phyloP scores from a whole-genome alignment of 2,888 invertebrate genomes.

The Trissoscelio sp. region DNA sequence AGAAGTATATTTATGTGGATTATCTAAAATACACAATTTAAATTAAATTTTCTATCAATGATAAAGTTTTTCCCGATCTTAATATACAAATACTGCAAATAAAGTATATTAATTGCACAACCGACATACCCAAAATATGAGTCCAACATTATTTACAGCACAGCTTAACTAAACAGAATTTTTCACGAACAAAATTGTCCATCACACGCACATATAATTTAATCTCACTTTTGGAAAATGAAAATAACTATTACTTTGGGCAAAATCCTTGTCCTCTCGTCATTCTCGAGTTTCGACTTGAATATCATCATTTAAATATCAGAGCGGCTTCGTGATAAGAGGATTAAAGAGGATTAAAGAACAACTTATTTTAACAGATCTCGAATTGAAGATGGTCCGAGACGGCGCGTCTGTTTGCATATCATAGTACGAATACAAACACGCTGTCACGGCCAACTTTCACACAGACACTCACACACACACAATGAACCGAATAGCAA shows the following conservation, averaged over 20 bases:
- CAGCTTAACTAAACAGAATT: no score
- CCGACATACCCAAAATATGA: no score
- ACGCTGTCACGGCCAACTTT: constrained; percentile 17
- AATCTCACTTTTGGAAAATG: background rate
- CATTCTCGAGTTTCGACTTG: constrained; percentile 28
- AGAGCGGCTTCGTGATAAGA: constrained; percentile 28
- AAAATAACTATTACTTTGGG: constrained; percentile 38
- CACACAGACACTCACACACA: background rate
- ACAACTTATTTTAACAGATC: constrained; percentile 50
- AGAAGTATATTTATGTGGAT: no score
- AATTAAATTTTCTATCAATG: no score
- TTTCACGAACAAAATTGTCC: no score
- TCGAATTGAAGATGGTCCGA: constrained; percentile 25
- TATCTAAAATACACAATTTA: no score
- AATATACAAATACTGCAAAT: no score
- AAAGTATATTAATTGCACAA: no score
- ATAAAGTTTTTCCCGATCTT: no score
- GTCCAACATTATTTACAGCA: no score
- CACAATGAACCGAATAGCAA: no score
- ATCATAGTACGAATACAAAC: constrained; percentile 35
- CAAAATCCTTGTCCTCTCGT: constrained; percentile 52
- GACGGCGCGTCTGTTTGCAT: constrained; percentile 13
- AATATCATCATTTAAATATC: constrained; percentile 56
- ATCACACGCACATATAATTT: no score
- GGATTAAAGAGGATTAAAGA: constrained; percentile 14